Evolutionary conservation across 2,888 invertebrate genomes (phyloP).

Genomic region (Melikaiella ostensackeni): DNA sequence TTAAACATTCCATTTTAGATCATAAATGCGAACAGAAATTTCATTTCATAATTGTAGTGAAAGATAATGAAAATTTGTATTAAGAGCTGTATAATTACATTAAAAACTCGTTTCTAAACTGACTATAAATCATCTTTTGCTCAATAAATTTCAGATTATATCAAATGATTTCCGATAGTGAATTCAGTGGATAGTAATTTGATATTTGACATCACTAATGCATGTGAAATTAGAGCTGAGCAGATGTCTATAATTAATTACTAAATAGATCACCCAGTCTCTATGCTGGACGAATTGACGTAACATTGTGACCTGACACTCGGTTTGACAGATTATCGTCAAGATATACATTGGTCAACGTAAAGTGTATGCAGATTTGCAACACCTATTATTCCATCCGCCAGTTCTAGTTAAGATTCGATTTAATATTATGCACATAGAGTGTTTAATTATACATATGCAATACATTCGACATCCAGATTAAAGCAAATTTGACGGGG

Average conservation of each 20-base stretch:
- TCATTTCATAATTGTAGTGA: too few relatives aligned
- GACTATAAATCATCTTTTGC: too few relatives aligned
- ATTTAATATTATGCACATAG: conserved; percentile 20
- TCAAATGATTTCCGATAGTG: not conserved
- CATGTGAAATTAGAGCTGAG: conserved; percentile 2
- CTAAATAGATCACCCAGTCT: conserved; percentile 15
- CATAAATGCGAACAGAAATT: too few relatives aligned
- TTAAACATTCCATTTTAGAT: too few relatives aligned
- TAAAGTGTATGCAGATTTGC: conserved; percentile 25
- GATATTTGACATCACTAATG: conserved; percentile 27
- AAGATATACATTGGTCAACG: conserved; percentile 19
- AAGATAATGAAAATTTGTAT: too few relatives aligned
- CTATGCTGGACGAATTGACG: conserved; percentile 21
- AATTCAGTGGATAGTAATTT: conserved; percentile 22
- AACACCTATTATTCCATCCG: conserved; percentile 12
- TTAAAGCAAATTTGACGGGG: not conserved
- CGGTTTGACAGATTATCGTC: conserved; percentile 19
- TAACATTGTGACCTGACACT: conserved; percentile 12
- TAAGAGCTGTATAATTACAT: not conserved
- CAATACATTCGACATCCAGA: not conserved
- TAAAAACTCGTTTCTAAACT: too few relatives aligned
- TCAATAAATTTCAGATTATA: not conserved
- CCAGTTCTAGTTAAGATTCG: conserved; percentile 15
- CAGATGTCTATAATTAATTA: conserved; percentile 24
- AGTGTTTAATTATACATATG: not conserved